These are phyloP conservation scores for Eupsilia transversa DNA, from an alignment of 2,888 invertebrate species.

Conservation along the genomic window DNA sequence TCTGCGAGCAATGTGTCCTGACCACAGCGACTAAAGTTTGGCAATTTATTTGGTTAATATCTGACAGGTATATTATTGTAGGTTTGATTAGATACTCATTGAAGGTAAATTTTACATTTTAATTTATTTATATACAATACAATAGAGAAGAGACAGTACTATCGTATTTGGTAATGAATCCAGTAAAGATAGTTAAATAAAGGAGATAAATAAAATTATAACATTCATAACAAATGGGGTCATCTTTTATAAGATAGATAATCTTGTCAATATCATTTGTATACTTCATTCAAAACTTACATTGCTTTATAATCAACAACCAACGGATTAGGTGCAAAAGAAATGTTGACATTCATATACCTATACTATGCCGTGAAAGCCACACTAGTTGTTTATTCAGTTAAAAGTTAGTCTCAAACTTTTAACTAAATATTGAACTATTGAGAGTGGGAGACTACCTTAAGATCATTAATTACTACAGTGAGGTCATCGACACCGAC, in stretches of 20 bases:
- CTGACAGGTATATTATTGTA: not conserved
- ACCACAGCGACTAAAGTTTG: no score
- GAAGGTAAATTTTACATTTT: no score
- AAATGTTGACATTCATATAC: not conserved
- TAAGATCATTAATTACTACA: conserved; percentile 38
- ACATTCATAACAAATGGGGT: no score
- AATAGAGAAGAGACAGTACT: no score
- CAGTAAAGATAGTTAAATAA: not conserved
- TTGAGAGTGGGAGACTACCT: conserved; percentile 5
- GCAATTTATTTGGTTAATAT: not conserved
- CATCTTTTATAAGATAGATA: no score
- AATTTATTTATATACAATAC: no score
- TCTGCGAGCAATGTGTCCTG: no score
- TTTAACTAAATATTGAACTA: conserved; percentile 27
- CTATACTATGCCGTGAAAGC: no score
- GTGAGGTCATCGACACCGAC: conserved; percentile 17
- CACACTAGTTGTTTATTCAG: conserved; percentile 23
- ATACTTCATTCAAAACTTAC: not conserved
- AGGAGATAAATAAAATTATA: not conserved
- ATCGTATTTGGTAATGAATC: not conserved
- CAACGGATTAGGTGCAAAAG: not conserved
- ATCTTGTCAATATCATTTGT: not conserved
- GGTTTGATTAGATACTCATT: not conserved
- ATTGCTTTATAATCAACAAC: not conserved
- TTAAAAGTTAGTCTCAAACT: conserved; percentile 19